Conservation (phyloP, 2,113 vertebrate species). For the Anseranas semipalmata region DNA sequence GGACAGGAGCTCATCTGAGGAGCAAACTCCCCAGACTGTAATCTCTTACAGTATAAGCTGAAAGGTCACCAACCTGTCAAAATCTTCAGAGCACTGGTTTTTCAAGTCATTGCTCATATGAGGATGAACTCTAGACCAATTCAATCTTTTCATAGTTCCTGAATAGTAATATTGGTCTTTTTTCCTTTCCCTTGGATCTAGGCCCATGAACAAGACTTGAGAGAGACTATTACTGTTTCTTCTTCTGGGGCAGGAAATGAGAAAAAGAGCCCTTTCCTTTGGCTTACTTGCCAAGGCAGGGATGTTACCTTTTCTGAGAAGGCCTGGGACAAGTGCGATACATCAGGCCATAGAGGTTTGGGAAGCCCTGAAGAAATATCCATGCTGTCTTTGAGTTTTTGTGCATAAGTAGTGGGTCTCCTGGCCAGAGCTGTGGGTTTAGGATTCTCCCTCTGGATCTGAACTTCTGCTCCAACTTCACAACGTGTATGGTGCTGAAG, state of each 20-base stretch:
- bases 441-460: not conserved
- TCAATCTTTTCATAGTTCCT: slow-evolving; percentile 41
- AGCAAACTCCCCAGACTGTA: slow-evolving; percentile 5
- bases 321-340: not conserved
- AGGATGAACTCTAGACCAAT: slow-evolving; percentile 4
- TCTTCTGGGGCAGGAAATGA: not conserved
- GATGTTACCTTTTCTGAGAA: not conserved
- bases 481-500: not conserved
- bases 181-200: not conserved
- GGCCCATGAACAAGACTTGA: not conserved
- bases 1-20: slow-evolving; percentile 9
- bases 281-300: not conserved
- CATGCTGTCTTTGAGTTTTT: not conserved
- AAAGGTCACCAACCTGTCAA: slow-evolving; percentile 64
- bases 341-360: not conserved
- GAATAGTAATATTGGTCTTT: not conserved
- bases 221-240: not conserved
- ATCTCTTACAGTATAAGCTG: slow-evolving; percentile 31
- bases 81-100: slow-evolving; percentile 46
- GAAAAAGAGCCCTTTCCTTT: not conserved
- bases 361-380: not conserved
- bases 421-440: not conserved
- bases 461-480: not conserved
- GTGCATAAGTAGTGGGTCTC: rapidly evolving
- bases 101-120: slow-evolving; percentile 34